phyloP scores from a whole-genome alignment of 2,888 invertebrate species.

The Spodoptera exigua region DNA sequence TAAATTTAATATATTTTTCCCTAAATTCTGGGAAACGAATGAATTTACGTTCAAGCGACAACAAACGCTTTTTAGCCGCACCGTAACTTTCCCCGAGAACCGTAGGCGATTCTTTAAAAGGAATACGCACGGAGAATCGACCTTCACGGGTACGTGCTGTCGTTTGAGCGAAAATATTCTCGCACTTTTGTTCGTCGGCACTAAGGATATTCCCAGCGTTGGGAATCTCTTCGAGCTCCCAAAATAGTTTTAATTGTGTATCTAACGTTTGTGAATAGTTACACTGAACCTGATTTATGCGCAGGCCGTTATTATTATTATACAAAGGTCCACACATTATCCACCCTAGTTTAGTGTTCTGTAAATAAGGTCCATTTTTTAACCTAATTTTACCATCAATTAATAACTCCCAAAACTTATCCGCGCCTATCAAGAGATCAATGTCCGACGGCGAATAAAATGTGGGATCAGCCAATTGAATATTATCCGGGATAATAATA shows the following conservation, averaged over 20 bases:
- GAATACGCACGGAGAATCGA: too few species aligned
- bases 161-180: too few species aligned
- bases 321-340: background rate
- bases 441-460: too few species aligned
- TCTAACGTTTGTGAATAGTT: constrained; percentile 1
- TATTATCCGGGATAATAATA: background rate
- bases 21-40: too few species aligned
- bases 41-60: too few species aligned
- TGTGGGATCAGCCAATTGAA: background rate
- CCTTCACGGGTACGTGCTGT: too few species aligned
- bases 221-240: constrained; percentile 9
- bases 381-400: constrained; percentile 1
- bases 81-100: too few species aligned
- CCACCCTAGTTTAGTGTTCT: constrained; percentile 2
- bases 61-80: too few species aligned
- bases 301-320: background rate
- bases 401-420: background rate
- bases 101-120: too few species aligned
- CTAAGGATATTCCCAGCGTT: too few species aligned
- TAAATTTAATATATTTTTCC: too few species aligned
- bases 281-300: constrained; percentile 7
- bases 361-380: constrained; percentile 3
- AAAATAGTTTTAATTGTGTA: constrained; percentile 9
- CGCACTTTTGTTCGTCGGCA: too few species aligned
- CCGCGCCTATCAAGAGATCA: background rate